Percentiles rank a stretch among this genome's conserved stretches.
phyloP scores from a whole-genome alignment of 1,140 invertebrate species.

The Cyrtorhinus lividipennis region DNA sequence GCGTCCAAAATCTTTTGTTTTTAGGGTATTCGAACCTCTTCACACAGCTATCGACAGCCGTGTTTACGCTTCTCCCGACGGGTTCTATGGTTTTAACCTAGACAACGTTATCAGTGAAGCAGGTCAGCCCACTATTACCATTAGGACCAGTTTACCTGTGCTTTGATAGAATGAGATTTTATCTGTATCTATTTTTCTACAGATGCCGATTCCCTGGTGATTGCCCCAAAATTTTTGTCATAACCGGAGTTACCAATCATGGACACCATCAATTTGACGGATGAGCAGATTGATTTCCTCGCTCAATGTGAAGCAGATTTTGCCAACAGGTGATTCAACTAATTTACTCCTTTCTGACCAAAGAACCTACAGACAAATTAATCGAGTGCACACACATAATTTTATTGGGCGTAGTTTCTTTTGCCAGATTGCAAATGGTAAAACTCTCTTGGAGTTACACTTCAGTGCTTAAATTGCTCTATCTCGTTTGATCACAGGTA shows the following conservation, averaged over 20 bases:
- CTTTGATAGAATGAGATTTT: too few species aligned
- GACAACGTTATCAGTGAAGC: constrained; percentile 28
- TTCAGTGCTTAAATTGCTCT: too few species aligned
- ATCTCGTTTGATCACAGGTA: constrained; percentile 29
- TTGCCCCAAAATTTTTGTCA: constrained; percentile 24
- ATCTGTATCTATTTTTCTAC: too few species aligned
- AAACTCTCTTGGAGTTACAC: too few species aligned
- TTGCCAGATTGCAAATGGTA: too few species aligned
- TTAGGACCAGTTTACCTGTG: too few species aligned
- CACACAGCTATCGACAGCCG: constrained; percentile 20
- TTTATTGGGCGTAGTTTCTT: too few species aligned
- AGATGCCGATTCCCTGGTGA: constrained; percentile 27
- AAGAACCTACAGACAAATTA: not conserved
- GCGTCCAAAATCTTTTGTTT: constrained; percentile 18
- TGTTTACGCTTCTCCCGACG: constrained; percentile 24
- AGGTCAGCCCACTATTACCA: constrained; percentile 28
- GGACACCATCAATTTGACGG: constrained; percentile 26
- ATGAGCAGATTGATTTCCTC: constrained; percentile 33
- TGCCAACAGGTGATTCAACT: constrained; percentile 13
- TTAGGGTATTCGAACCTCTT: constrained; percentile 30
- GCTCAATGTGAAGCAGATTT: constrained; percentile 39
- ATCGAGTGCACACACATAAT: too few species aligned
- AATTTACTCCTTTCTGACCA: not conserved
- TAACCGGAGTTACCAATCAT: constrained; percentile 18
- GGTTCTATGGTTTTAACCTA: constrained; percentile 29